These are phyloP conservation scores for Atta texana DNA, from an alignment of 1,140 invertebrate genomes.

Conservation along the genomic window DNA sequence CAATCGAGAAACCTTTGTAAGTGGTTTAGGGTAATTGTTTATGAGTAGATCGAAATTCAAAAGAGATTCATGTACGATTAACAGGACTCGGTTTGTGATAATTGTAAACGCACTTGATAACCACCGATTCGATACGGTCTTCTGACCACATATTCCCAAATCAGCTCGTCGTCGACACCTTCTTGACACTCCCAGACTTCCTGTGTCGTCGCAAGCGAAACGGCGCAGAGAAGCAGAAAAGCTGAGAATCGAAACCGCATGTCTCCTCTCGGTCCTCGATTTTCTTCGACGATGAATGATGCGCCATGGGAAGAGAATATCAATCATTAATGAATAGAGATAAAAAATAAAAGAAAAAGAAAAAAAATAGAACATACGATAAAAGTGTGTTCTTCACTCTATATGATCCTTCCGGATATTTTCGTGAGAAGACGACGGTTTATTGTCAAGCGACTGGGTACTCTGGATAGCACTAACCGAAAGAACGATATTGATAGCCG, in stretches of 20 bases:
- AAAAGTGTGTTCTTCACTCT: not conserved
- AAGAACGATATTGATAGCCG: constrained; percentile 66
- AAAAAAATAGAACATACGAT: not conserved
- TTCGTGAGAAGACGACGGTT: constrained; percentile 41
- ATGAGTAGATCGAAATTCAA: not conserved
- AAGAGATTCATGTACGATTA: not conserved
- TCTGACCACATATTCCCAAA: constrained; percentile 79
- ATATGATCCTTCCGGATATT: not conserved
- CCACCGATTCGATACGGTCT: constrained; percentile 63
- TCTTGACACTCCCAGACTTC: constrained; percentile 65
- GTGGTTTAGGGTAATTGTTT: not conserved
- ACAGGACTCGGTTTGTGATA: not conserved
- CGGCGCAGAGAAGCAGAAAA: constrained; percentile 25
- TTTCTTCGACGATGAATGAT: not conserved
- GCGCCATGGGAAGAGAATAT: not conserved
- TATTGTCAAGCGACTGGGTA: constrained; percentile 54
- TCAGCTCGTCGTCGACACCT: constrained; percentile 69
- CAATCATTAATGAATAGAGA: not conserved
- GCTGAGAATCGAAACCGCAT: constrained; percentile 6
- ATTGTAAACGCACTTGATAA: constrained; percentile 70
- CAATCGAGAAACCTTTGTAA: constrained; percentile 22
- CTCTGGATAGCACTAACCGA: constrained; percentile 62
- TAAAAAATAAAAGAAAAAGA: not conserved
- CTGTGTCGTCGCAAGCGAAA: constrained; percentile 14
- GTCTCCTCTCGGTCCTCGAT: not conserved